Base-by-base conservation (phyloP, 2,113 vertebrate species). In the Coryphaenoides rupestris region DNA sequence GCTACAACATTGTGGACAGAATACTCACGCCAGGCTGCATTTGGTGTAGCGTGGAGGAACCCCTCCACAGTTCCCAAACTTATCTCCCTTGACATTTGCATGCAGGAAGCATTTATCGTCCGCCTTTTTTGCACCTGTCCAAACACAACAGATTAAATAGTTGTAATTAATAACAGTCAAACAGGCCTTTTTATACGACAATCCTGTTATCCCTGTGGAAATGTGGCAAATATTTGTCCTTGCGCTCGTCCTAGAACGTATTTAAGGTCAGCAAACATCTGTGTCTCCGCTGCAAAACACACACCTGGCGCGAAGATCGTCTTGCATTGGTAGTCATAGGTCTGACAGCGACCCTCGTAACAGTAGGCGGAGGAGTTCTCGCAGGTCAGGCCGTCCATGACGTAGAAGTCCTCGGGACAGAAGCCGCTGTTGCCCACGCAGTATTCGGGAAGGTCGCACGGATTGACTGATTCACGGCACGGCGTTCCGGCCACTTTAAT, bases 381-480 rank as follows among this genome's bases (percentile, higher is more conserved):
- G 56, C 94, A 98, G 0, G 89, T 56, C n/a, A 86, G 28, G 0
- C 95, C 93, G 12, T 95, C 89, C 89, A 94, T 93, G n/a, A 92
- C 0, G 19, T 94, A 94, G 22, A 76, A 86, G 14, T 98, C 91
- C 0, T 70, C 52, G 0, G 94, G 94, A 19, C 96, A 96, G 74
- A 84, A 89, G n/a, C 62, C 55, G 1, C 61, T 70, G 0, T 26
- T 67, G 0, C 95, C 95, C 4, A 78, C 63, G 66, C 95, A 96
- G 87, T 81, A 95, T 50, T 97, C 95, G 0, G 94, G 90, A 1
- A 97, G 91, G 60, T 96, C 95, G 69, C 95, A 98, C 12, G 52
- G 13, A 65, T 92, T 76, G 21, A 22, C 62, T 9, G 84, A 83
- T 0, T 14, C 0, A 68, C 95, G 91, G 78, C 95, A 98, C 9